Conservation (phyloP, 2,113 vertebrate genomes). For the Scytalopus superciliaris region DNA sequence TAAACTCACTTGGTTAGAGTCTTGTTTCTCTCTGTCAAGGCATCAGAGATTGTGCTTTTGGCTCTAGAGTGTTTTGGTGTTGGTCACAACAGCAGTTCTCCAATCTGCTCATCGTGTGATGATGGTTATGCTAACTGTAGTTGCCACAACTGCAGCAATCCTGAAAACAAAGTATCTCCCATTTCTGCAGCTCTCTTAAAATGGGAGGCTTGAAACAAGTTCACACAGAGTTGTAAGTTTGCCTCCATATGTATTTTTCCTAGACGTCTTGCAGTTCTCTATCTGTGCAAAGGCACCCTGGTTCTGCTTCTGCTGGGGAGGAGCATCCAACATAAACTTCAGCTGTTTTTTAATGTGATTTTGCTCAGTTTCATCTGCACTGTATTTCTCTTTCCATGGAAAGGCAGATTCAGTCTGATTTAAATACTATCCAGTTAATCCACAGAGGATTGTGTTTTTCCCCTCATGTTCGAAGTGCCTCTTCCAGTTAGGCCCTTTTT, state of each 20-base stretch:
- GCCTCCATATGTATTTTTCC: neutral
- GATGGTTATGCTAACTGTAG: neutral
- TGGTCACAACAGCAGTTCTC: neutral
- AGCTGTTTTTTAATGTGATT: neutral
- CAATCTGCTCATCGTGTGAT: rapidly evolving
- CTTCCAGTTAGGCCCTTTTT: neutral
- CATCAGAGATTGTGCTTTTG: neutral
- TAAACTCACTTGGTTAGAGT: neutral
- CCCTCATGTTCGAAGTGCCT: neutral
- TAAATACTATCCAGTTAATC: neutral
- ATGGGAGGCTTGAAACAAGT: neutral
- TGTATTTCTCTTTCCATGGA: neutral
- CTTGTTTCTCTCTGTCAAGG: neutral
- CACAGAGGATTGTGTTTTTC: neutral
- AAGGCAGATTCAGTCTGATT: neutral
- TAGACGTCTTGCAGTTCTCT: neutral
- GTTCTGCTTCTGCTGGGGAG: neutral
- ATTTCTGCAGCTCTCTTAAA: neutral
- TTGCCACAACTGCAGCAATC: neutral
- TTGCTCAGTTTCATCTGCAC: neutral
- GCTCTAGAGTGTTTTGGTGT: neutral
- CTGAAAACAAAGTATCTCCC: neutral
- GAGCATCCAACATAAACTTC: neutral
- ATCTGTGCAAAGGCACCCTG: neutral
- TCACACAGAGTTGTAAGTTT: neutral